phyloP scores from a whole-genome alignment of 2,888 invertebrate species.

The Tridacna crocea region DNA sequence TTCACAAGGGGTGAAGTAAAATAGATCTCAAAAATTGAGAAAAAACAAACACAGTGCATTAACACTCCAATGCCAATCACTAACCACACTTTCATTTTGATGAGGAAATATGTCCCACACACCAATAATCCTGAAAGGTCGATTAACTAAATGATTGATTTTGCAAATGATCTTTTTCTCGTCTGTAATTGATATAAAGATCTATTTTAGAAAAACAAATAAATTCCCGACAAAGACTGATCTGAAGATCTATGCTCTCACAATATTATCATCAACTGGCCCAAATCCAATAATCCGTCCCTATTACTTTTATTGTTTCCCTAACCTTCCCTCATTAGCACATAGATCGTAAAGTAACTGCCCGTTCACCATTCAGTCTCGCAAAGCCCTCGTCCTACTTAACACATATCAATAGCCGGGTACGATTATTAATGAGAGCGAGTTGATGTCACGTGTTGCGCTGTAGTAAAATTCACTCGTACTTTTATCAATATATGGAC shows the following conservation, averaged over 20 bases:
- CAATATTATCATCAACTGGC: neutral
- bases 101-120: neutral
- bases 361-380: neutral
- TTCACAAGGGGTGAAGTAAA: constrained; percentile 58
- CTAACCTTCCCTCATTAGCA: constrained; percentile 3
- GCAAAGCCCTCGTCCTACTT: neutral
- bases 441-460: neutral
- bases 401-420: neutral
- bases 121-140: neutral
- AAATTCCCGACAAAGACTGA: neutral
- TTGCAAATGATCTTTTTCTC: neutral
- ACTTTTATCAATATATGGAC: neutral
- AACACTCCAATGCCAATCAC: constrained; percentile 43
- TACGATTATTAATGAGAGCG: neutral
- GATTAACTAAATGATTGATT: neutral
- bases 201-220: neutral
- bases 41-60: constrained; percentile 51
- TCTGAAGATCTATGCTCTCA: neutral
- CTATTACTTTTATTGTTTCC: neutral
- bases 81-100: constrained; percentile 52
- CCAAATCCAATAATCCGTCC: neutral
- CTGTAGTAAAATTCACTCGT: too few species aligned
- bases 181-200: neutral
- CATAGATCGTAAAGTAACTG: neutral
- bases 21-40: constrained; percentile 61